Evolutionary conservation across 2,797 vertebrate genomes (phyloP), one percentile per base, ranked within the genome.

Genomic region (Bryconaethiops microstoma): DNA sequence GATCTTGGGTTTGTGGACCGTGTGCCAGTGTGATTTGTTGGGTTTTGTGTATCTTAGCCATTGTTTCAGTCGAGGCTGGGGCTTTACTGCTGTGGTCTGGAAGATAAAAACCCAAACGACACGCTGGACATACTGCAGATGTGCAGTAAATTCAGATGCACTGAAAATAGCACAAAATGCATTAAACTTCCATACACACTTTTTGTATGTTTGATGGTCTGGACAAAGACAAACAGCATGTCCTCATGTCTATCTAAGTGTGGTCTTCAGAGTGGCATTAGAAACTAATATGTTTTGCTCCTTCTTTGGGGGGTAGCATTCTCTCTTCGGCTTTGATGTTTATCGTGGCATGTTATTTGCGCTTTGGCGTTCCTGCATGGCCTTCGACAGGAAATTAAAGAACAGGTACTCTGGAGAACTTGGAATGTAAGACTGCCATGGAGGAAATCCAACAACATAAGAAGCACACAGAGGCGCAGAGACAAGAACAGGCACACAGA

Each of bases 361-460:
- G 84, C 82, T 90, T 87, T 89, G 80, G 76, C 74, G 79, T 77
- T 85, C 63, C 57, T 54, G 54, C 83, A 83, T 78, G 82, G 86
- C 70, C 82, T 76, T 79, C 83, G 7, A 39, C 90, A 92, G 93
- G 90, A 93, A 93, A 92, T 93, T 48, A 87, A 91, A 88, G 74
- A 42, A 57, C 65, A 86, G 80, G 88, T 87, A 79, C 69, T 76
- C 77, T 76, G 65, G 80, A 69, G 67, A 77, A 52, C 57, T 45
- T 23, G 25, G 59, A 80, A 78, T 19, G 57, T 54, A 54, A 48
- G 52, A 63, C 64, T 21, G 45, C 79, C 40, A 42, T 42, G 21
- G 71, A 80, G 57, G 10, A 77, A 68, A 80, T 42, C n/a, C 52
- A 21, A 77, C 45, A 70, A 45, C 48, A 35, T 55, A 29, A 35